Evolutionary conservation across 1,140 invertebrate genomes (phyloP), one percentile per base, ranked within the genome.

Genomic region (Lordiphosa mommai): DNA sequence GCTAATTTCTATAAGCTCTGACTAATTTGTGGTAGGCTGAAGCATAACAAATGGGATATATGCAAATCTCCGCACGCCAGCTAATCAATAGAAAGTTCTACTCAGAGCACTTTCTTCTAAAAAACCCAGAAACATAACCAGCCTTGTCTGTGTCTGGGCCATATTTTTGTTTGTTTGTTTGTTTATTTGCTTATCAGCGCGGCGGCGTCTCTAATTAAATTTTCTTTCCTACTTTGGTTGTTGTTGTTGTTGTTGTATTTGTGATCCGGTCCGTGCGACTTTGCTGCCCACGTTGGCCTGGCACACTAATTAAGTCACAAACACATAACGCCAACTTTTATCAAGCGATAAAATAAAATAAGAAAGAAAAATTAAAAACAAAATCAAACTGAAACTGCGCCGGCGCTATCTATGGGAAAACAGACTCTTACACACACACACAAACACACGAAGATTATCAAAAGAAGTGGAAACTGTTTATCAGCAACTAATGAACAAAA

Each of bases 291-390:
- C 76, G 32, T 66, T 49, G 40, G 43, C 53, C 70, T 33, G 44
- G 67, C 43, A 72, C 72, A 84, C 77, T 84, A 84, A 84, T 84
- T 84, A 84, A 84, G 72, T 77, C 77, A 63, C 72, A 65, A 61
- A 84, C 72, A 84, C 77, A 84, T 72, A 84, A 84, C 49, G 68
- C 77, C 72, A 77, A 49, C 49, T 61, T 76, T 82, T 84, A 82
- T 82, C 77, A 61, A 57, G 33, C 57, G 53, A 61, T 16, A 52
- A 37, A 53, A 29, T 12, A 49, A 48, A 50, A 57, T 20, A 52
- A 34, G 34, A 52, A 49, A 8, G 37, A 52, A 57, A 37, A 50
- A 17, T 14, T 16, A 30, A 36, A 60, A 64, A 48, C 13, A 29
- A 66, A 66, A 33, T 20, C 41, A 47, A 64, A 27, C 27, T 30